Evolutionary conservation across 2,113 vertebrate genomes (phyloP).

Genomic region (Rostratula benghalensis): DNA sequence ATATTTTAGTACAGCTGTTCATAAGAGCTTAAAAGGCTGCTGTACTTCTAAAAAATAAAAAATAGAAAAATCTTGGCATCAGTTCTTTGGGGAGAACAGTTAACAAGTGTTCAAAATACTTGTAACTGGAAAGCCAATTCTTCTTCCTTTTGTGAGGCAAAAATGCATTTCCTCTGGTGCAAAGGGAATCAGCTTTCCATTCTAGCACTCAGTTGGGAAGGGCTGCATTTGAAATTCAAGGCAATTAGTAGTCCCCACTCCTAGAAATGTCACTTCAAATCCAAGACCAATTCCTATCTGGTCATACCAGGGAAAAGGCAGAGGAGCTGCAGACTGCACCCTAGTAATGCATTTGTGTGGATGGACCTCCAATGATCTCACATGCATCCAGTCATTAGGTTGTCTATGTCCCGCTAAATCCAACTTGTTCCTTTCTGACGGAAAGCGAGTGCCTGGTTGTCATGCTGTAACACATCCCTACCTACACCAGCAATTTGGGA

Average conservation of each 20-base stretch:
- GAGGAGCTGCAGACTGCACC: not conserved
- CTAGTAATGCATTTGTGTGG: not conserved
- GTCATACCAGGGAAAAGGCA: not conserved
- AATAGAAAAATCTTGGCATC: not conserved
- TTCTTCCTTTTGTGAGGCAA: not conserved
- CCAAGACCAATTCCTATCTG: not conserved
- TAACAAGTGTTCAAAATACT: slow-evolving; percentile 15
- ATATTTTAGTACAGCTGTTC: slow-evolving; percentile 48
- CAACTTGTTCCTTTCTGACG: not conserved
- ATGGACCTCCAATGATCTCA: not conserved
- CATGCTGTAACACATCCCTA: not conserved
- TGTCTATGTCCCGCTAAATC: not conserved
- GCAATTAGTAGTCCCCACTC: not conserved
- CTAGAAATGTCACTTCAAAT: not conserved
- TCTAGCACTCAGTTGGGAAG: not conserved
- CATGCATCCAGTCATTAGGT: not conserved
- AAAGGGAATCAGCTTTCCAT: not conserved
- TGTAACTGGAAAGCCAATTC: not conserved
- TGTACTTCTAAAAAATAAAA: not conserved
- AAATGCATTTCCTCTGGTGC: slow-evolving; percentile 39
- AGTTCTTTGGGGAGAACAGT: not conserved
- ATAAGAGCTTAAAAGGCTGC: not conserved
- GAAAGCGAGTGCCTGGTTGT: not conserved
- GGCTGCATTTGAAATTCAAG: not conserved
- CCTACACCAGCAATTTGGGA: not conserved